Conservation (phyloP, 1,140 invertebrate species). For the Mycetomoellerius zeteki region DNA sequence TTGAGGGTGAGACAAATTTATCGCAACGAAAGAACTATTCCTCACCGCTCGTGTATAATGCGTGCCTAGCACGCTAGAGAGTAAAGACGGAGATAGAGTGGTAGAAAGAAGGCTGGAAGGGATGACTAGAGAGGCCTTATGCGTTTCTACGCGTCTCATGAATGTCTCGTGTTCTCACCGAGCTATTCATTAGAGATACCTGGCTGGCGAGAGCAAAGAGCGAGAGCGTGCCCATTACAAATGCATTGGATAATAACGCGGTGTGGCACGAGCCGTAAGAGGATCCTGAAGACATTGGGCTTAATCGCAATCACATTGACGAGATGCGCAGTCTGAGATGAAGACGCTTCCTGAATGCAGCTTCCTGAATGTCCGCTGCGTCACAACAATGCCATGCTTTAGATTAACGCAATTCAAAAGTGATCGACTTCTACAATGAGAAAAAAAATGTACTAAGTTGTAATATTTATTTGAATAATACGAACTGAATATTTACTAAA, state of each 20-base stretch:
- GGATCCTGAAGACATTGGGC: slow-evolving; percentile 57
- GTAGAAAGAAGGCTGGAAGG: slow-evolving; percentile 5
- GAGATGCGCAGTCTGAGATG: slow-evolving; percentile 32
- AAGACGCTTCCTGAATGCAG: slow-evolving; percentile 1
- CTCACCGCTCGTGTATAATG: slow-evolving; percentile 31
- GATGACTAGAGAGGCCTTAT: slow-evolving; percentile 55
- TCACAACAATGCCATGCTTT: neutral
- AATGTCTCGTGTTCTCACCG: slow-evolving; percentile 68
- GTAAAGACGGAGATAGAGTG: slow-evolving; percentile 17
- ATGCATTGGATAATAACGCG: slow-evolving; percentile 78
- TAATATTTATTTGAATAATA: too few species aligned
- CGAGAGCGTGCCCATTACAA: slow-evolving; percentile 71
- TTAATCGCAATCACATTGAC: slow-evolving; percentile 30
- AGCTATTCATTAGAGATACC: slow-evolving; percentile 72
- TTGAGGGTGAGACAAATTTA: slow-evolving; percentile 1
- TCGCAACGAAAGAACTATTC: slow-evolving; percentile 27
- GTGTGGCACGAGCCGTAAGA: slow-evolving; percentile 69
- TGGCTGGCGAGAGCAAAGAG: slow-evolving; percentile 58
- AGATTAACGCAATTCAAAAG: slow-evolving; percentile 9
- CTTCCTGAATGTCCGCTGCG: slow-evolving; percentile 18
- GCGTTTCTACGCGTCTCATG: slow-evolving; percentile 68
- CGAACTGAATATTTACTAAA: too few species aligned
- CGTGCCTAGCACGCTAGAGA: slow-evolving; percentile 16
- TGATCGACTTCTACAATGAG: too few species aligned
- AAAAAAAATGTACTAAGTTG: neutral